Percentiles rank a stretch among this genome's conserved stretches.
Conservation (phyloP, 2,113 vertebrate genomes). For the Tursiops truncatus region DNA sequence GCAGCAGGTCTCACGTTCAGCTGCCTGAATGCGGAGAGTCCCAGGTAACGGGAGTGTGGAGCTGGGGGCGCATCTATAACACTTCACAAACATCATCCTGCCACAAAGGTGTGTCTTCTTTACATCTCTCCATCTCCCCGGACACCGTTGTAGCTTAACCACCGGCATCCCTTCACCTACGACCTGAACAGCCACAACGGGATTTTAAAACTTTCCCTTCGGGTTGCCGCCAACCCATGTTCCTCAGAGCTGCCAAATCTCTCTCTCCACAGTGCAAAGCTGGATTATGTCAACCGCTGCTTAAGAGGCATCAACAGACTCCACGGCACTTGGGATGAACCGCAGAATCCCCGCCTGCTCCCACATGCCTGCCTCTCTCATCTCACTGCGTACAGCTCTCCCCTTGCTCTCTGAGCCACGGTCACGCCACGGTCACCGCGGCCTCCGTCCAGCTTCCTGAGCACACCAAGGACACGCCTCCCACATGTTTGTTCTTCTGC, state of each 20-base stretch:
- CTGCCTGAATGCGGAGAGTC: neutral
- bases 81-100: neutral
- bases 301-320: neutral
- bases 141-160: neutral
- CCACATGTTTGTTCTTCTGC: neutral
- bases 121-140: neutral
- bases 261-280: constrained; percentile 1
- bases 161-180: neutral
- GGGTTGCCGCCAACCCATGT: neutral
- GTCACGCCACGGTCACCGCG: neutral
- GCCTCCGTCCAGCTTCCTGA: neutral
- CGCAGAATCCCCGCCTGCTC: neutral
- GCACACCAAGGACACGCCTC: neutral
- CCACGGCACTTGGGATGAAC: neutral
- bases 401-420: neutral
- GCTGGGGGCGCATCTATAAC: rapidly evolving
- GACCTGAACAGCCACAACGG: rapidly evolving
- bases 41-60: rapidly evolving
- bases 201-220: neutral
- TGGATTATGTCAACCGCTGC: neutral
- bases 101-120: neutral
- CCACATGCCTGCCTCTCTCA: neutral
- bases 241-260: neutral
- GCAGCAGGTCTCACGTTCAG: neutral
- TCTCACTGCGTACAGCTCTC: neutral